Base-by-base conservation (phyloP, 2,888 invertebrate genomes). In the Nesidiocoris tenuis region DNA sequence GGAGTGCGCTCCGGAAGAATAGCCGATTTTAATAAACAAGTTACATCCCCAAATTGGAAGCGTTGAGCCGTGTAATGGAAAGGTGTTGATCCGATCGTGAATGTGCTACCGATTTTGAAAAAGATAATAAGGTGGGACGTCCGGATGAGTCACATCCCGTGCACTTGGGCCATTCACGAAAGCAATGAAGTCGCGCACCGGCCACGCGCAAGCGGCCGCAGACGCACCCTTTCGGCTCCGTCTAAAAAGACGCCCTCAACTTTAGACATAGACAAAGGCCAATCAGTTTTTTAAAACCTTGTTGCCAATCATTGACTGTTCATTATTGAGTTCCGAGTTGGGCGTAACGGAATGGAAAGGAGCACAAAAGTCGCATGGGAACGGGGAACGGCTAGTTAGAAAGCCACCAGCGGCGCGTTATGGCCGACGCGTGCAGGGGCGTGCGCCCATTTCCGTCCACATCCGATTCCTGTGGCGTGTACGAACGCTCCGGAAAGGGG, bases 11-110 rank as follows among this genome's bases (percentile, higher is more conserved):
- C n/a, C n/a, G n/a, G n/a, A n/a, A n/a, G n/a, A n/a, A n/a, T n/a
- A n/a, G n/a, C n/a, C n/a, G n/a, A n/a, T n/a, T n/a, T n/a, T n/a
- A n/a, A n/a, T n/a, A n/a, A n/a, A n/a, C n/a, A n/a, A n/a, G n/a
- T n/a, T n/a, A n/a, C n/a, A n/a, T n/a, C n/a, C n/a, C n/a, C n/a
- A n/a, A n/a, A n/a, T n/a, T 12, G 24, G 18, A 70, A 61, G 70
- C 70, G 61, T 57, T 25, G 54, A 7, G 1, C 59, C 70, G 70
- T 70, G 70, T 70, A 70, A 70, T 70, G 61, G 24, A 57, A 24
- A 70, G 57, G 70, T 70, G 70, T 70, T 59, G 70, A 70, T 59
- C 67, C 70, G n/a, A 2, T 1, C 2, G 39, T 39, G 39, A n/a
- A n/a, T 39, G 12, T 7, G 39, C 39, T 12, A 39, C 39, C 39